Percentiles rank a stretch among this genome's conserved stretches.
Conservation (phyloP, 2,113 vertebrate species). For the Bos javanicus region DNA sequence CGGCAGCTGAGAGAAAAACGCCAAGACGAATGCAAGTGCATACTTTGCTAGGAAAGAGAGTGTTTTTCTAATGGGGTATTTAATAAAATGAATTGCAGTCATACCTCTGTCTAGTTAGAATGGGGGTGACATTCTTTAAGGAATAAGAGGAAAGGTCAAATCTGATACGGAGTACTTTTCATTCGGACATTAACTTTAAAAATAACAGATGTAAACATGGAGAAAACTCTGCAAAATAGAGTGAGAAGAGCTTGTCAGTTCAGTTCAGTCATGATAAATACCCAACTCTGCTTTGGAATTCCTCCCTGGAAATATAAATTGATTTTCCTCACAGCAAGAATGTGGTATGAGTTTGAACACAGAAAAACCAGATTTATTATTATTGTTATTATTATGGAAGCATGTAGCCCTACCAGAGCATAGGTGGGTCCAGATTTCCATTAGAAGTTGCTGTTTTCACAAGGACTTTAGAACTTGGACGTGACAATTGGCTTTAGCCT, state of each 20-base stretch:
- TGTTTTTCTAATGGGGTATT: slow-evolving; percentile 61
- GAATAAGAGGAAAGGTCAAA: not conserved
- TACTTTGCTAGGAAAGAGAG: slow-evolving; percentile 64
- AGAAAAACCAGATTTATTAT: slow-evolving; percentile 75
- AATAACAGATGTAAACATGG: slow-evolving; percentile 31
- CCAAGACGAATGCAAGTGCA: slow-evolving; percentile 78
- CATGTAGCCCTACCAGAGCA: slow-evolving; percentile 46
- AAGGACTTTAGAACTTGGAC: slow-evolving; percentile 76
- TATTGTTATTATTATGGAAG: slow-evolving; percentile 70
- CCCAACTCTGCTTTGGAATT: slow-evolving; percentile 66
- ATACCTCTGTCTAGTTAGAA: slow-evolving; percentile 60
- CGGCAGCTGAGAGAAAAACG: slow-evolving; percentile 72
- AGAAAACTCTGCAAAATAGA: slow-evolving; percentile 41
- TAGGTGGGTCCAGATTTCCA: slow-evolving; percentile 76
- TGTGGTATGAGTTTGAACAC: slow-evolving; percentile 29
- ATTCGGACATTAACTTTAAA: slow-evolving; percentile 21
- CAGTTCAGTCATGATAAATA: slow-evolving; percentile 66
- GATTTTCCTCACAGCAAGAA: slow-evolving; percentile 73
- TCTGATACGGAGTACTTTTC: not conserved
- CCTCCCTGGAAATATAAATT: slow-evolving; percentile 75
- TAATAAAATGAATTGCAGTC: slow-evolving; percentile 56
- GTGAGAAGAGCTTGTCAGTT: slow-evolving; percentile 44
- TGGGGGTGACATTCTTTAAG: not conserved
- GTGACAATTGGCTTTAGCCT: slow-evolving; percentile 67
- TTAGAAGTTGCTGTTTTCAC: slow-evolving; percentile 75